Conservation (phyloP, 2,797 vertebrate genomes). For the Sarcophilus harrisii region DNA sequence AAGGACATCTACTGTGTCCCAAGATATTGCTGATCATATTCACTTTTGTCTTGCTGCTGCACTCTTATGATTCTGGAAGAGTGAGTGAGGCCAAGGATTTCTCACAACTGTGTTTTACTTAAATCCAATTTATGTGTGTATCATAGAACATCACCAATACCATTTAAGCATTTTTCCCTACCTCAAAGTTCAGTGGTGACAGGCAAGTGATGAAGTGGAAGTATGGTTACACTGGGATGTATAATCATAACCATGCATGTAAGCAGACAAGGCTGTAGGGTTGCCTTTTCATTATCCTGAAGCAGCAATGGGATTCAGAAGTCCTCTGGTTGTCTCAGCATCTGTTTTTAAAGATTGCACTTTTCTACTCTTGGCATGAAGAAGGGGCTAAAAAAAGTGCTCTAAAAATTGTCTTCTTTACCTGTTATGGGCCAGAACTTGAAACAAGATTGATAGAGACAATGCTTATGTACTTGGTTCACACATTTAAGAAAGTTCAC, state of each 20-base stretch:
- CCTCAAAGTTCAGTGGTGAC: background rate
- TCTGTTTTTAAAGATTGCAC: background rate
- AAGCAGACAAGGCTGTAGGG: background rate
- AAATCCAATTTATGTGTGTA: background rate
- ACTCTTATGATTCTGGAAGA: too few species aligned
- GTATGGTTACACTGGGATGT: background rate
- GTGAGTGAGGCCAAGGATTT: background rate
- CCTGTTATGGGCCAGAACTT: too few species aligned
- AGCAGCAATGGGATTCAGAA: too few species aligned
- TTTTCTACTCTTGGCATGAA: background rate
- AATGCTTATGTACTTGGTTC: too few species aligned
- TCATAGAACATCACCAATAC: background rate
- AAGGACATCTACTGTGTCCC: background rate
- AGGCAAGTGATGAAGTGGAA: background rate
- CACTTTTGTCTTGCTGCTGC: background rate
- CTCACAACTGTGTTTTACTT: background rate
- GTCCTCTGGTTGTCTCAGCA: background rate
- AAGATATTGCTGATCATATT: background rate
- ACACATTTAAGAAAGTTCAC: too few species aligned
- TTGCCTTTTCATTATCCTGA: background rate
- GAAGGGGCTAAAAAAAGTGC: background rate
- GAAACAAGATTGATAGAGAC: too few species aligned
- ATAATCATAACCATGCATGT: background rate
- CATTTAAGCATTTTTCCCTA: background rate
- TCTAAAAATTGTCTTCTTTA: background rate